Conservation (phyloP, 2,797 vertebrate genomes). For the Euphonia xanthogaster region DNA sequence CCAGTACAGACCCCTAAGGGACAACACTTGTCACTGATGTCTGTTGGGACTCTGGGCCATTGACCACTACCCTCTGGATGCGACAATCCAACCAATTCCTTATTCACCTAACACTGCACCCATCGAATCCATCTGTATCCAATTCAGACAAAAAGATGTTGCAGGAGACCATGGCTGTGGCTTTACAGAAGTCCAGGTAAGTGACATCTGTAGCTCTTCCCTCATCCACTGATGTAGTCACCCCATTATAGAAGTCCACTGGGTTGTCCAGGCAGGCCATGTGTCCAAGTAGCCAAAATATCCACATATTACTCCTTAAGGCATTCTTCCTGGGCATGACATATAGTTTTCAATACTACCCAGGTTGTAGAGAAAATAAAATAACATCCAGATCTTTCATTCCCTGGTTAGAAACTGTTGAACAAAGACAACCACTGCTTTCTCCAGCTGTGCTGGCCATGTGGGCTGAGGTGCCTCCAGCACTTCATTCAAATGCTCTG, state of each 20-base stretch:
- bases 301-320: not conserved
- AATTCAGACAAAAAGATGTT: not conserved
- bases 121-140: not conserved
- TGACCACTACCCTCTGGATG: not conserved
- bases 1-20: not conserved
- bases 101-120: not conserved
- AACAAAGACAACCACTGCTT: not conserved
- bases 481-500: not conserved
- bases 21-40: not conserved
- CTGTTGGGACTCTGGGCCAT: rapidly evolving
- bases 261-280: not conserved
- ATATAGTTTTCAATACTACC: not conserved
- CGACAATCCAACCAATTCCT: not conserved
- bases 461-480: not conserved
- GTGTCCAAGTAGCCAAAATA: not conserved
- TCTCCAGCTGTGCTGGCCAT: not conserved
- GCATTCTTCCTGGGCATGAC: not conserved
- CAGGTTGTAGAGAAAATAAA: not conserved
- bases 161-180: not conserved
- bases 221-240: not conserved
- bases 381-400: not conserved
- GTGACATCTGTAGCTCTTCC: not conserved
- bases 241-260: not conserved
- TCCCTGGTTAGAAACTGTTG: not conserved
- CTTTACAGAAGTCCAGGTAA: not conserved